Evolutionary conservation across 2,113 vertebrate species (phyloP).

Genomic region (Anhinga rufa): DNA sequence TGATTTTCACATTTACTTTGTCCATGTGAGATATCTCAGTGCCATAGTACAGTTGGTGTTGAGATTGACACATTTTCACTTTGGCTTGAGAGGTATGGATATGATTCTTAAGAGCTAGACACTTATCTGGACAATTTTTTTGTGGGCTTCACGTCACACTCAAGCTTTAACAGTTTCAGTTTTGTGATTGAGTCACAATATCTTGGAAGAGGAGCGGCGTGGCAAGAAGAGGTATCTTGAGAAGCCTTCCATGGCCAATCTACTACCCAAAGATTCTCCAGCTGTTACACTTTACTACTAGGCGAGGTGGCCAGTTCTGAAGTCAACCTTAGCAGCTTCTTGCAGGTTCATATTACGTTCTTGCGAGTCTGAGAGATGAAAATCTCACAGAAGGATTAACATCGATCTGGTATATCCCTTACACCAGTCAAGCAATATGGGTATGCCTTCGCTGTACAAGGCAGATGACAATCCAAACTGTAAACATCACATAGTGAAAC

Average conservation of each 20-base stretch:
- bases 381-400: not conserved
- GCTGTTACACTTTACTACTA: not conserved
- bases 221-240: not conserved
- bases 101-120: not conserved
- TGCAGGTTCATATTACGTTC: not conserved
- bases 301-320: not conserved
- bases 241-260: not conserved
- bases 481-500: not conserved
- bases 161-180: not conserved
- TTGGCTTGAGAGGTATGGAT: not conserved
- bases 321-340: not conserved
- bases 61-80: not conserved
- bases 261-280: not conserved
- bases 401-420: too few relatives aligned
- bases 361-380: not conserved
- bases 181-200: not conserved
- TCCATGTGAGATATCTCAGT: not conserved
- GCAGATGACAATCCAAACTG: not conserved
- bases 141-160: not conserved
- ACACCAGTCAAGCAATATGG: not conserved
- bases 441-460: too few relatives aligned
- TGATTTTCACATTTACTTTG: not conserved
- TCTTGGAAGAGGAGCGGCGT: not conserved
- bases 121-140: not conserved
- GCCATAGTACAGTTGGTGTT: not conserved